Evolutionary conservation across 2,113 vertebrate genomes (phyloP), one percentile per base, ranked within the genome.

Genomic region (Oryzias woworae): DNA sequence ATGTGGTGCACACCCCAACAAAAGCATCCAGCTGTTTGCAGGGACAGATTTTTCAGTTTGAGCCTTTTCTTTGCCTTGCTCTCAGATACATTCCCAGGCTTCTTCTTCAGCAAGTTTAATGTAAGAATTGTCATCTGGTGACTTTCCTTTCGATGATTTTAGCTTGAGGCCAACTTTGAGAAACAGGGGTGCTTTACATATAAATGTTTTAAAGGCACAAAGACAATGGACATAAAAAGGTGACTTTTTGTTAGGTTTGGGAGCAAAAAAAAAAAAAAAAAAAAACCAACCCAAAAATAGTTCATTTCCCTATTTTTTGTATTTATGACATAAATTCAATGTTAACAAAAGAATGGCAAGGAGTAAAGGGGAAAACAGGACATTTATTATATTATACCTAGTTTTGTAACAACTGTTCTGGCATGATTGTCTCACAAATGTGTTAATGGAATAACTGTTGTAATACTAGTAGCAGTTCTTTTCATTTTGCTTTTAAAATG

Each of bases 121-220:
- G 64, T 18, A 22, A 58, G 13, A 47, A 58, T 45, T 65, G 46
- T 54, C 66, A 70, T 66, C 59, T 69, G 52, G 22, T 63, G 52
- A 14, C 22, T 67, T 26, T 69, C 41, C 51, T 66, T 46, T 49
- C 36, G 3, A 43, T 24, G 20, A 58, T 51, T 48, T 58, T 36
- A 31, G 23, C 50, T 49, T 52, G 48, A 22, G 24, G 59, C 55
- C 26, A 41, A 12, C 17, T 61, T 58, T 51, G 28, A 20, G n/a
- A 24, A 67, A 1, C 31, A 5, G 24, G 14, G 23, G 8, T 23
- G 7, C 56, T 2, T 28, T 4, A 24, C 14, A 28, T 20, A 47
- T 50, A n/a, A 28, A 16, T 56, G 50, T 15, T 41, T 0, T 20
- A 44, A 54, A 49, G 16, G 45, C 51, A 10, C 0, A 46, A 71